Evolutionary conservation across 2,888 invertebrate species (phyloP).

Genomic region (Meandrusa payeni): DNA sequence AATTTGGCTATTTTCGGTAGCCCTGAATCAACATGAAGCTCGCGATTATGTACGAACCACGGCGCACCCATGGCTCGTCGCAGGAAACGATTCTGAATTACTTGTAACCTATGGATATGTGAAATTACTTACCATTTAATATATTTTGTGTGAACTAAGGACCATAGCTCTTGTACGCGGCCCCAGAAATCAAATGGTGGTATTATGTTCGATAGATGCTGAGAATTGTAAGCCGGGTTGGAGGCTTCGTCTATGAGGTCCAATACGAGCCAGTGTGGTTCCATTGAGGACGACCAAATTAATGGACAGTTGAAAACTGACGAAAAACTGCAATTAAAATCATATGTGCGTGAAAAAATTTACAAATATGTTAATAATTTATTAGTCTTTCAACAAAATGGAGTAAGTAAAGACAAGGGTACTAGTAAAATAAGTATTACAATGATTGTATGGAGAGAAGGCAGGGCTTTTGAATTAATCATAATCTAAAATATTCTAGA

Average conservation of each 20-base stretch:
- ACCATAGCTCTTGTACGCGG: conserved; percentile 26
- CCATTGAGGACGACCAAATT: conserved; percentile 41
- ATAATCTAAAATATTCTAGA: no score
- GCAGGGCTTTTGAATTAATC: no score
- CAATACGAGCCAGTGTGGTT: conserved; percentile 37
- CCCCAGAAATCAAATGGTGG: conserved; percentile 27
- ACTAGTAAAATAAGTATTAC: not conserved
- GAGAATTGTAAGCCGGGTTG: conserved; percentile 37
- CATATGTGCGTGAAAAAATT: no score
- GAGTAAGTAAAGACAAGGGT: no score
- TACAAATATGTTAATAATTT: no score
- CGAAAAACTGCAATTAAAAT: conserved; percentile 35
- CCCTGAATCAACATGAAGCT: no score
- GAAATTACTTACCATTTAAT: conserved; percentile 28
- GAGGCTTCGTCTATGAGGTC: conserved; percentile 35
- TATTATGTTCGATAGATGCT: conserved; percentile 1
- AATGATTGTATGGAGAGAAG: no score
- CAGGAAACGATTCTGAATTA: no score
- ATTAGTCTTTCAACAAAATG: not conserved
- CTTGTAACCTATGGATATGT: no score
- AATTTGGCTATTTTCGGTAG: no score
- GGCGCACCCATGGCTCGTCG: no score
- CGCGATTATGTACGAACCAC: no score
- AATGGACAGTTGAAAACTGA: conserved; percentile 39
- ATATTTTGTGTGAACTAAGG: conserved; percentile 7